Evolutionary conservation across 2,888 invertebrate genomes (phyloP), one percentile per base, ranked within the genome.

Genomic region (Aradus depressus): DNA sequence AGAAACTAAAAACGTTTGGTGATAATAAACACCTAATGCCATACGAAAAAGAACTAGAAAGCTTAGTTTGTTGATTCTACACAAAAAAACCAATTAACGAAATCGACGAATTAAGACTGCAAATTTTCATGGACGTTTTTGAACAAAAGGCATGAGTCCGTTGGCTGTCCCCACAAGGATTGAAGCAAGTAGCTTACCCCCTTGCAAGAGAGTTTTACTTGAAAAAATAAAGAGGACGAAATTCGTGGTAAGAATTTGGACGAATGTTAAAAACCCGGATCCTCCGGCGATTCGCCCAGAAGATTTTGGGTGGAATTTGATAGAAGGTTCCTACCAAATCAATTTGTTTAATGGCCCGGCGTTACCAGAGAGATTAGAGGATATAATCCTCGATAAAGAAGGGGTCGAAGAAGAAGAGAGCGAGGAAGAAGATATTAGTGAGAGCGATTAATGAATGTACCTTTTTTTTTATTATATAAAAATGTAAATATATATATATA

Each of bases 291-390:
- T 38, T 19, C 2, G 14, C 14, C 37, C 48, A 2, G 18, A 25
- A 3, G 25, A 47, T 22, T 47, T 31, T 47, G 48, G 48, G 19
- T 47, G 48, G 48, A 31, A 31, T 10, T 10, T 31, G 31, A 25
- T 4, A 19, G 19, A 44, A 14, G 32, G 32, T 4, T 19, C 32
- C 21, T 47, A 47, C 38, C 3, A 3, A 14, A 47, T 47, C 5
- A 47, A 37, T 4, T 47, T 37, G 48, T 47, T 22, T n/a, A 19
- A 21, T 18, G 48, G 48, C 4, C n/a, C 48, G 18, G 22, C 23
- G 16, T 26, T 47, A 10, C 48, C 48, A 6, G 16, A 21, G 4
- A 25, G 5, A n/a, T 18, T 47, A 5, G 48, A 47, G 26, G 48
- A 47, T n/a, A 47, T 47, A 21, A 23, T 37, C 5, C 5, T 22